Percentiles rank a stretch among this genome's conserved stretches.
phyloP scores from a whole-genome alignment of 2,113 vertebrate genomes.

The Gobius niger region DNA sequence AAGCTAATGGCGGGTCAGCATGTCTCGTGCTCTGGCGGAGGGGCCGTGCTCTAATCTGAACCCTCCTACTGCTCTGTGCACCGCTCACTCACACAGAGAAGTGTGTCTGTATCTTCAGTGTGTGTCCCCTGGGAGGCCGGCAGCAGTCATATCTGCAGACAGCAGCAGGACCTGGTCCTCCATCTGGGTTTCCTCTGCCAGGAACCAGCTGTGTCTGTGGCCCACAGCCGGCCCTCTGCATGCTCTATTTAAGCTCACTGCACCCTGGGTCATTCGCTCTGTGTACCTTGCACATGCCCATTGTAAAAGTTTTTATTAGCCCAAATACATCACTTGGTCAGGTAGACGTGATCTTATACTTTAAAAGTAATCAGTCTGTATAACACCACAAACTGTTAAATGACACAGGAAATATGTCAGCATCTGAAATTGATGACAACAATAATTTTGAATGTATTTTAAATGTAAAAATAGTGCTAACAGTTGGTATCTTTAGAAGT shows the following conservation, averaged over 20 bases:
- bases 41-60: slow-evolving; percentile 64
- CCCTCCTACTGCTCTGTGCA: slow-evolving; percentile 62
- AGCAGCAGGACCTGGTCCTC: slow-evolving; percentile 74
- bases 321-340: not conserved
- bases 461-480: too few species aligned
- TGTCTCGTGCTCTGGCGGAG: slow-evolving; percentile 61
- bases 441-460: too few species aligned
- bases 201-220: slow-evolving; percentile 86
- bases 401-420: too few species aligned
- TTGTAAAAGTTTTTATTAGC: slow-evolving; percentile 5
- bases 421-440: too few species aligned
- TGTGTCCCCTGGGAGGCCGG: slow-evolving; percentile 69
- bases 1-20: slow-evolving; percentile 62
- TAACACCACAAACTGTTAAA: not conserved
- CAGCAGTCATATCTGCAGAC: slow-evolving; percentile 79
- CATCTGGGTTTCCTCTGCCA: slow-evolving; percentile 80
- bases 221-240: slow-evolving; percentile 41
- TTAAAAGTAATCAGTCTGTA: not conserved
- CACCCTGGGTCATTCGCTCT: slow-evolving; percentile 24
- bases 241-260: slow-evolving; percentile 4
- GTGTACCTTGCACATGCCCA: slow-evolving; percentile 22
- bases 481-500: not conserved
- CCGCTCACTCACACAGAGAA: slow-evolving; percentile 53
- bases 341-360: not conserved
- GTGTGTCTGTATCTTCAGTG: slow-evolving; percentile 37